Conservation (phyloP, 2,888 invertebrate genomes). For the Arge pagana region DNA sequence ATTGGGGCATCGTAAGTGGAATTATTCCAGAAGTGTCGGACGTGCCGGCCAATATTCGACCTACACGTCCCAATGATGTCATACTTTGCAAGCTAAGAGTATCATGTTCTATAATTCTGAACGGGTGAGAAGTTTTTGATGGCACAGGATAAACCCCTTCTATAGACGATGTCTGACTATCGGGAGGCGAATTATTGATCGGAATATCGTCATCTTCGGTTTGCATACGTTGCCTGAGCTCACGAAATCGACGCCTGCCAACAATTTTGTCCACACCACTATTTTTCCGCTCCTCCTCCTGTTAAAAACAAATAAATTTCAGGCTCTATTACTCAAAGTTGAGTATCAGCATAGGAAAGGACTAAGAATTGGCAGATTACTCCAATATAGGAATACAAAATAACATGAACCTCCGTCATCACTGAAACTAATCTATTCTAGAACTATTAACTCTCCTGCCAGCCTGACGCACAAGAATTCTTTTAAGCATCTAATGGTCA, state of each 20-base stretch:
- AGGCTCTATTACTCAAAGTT: conserved; percentile 19
- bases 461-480: too few relatives aligned
- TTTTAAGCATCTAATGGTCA: too few relatives aligned
- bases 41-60: conserved; percentile 75
- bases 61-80: conserved; percentile 84
- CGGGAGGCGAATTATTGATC: conserved; percentile 71
- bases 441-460: too few relatives aligned
- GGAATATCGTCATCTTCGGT: conserved; percentile 81
- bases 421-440: too few relatives aligned
- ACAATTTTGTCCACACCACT: conserved; percentile 46
- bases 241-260: conserved; percentile 79
- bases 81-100: conserved; percentile 86
- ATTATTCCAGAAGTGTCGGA: conserved; percentile 48
- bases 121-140: conserved; percentile 73
- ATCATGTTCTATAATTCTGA: conserved; percentile 86
- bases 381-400: too few relatives aligned
- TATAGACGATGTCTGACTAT: conserved; percentile 77
- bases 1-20: conserved; percentile 40
- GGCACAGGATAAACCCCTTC: conserved; percentile 75
- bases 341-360: too few relatives aligned
- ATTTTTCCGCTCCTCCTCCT: conserved; percentile 58
- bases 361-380: too few relatives aligned
- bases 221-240: conserved; percentile 83
- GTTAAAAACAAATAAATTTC: conserved; percentile 28
- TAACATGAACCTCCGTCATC: too few relatives aligned